Percentiles rank a stretch among this genome's conserved stretches.
Conservation (phyloP, 2,797 vertebrate species). For the Danio kyathit region DNA sequence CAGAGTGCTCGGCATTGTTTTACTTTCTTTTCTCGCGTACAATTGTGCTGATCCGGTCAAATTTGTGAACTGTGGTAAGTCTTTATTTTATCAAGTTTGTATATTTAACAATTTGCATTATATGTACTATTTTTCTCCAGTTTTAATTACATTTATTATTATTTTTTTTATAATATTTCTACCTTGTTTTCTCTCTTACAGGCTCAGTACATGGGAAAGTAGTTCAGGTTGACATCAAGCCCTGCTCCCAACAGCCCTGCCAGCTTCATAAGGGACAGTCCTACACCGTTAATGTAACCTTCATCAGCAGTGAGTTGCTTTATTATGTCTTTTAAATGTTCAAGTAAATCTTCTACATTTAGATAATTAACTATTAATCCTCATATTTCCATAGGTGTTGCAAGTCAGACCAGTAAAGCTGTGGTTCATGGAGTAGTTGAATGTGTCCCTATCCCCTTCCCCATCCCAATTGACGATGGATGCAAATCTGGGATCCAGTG, state of each 20-base stretch:
- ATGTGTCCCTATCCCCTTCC: conserved; percentile 83
- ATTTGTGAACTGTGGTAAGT: conserved; percentile 78
- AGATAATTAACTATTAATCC: background rate
- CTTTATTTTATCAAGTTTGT: background rate
- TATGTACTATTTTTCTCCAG: background rate
- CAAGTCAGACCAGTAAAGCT: conserved; percentile 83
- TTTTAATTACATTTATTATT: background rate
- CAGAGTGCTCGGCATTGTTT: conserved; percentile 54
- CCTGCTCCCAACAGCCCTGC: conserved; percentile 89
- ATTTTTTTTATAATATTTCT: conserved; percentile 31
- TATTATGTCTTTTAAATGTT: background rate
- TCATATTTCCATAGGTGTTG: conserved; percentile 74
- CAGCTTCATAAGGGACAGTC: conserved; percentile 85
- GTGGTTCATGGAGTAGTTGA: conserved; percentile 86
- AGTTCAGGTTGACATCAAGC: conserved; percentile 82
- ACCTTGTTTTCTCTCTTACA: conserved; percentile 57
- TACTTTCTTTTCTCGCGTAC: conserved; percentile 70
- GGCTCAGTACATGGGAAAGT: conserved; percentile 85
- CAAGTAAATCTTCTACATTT: no score
- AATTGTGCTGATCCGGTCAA: conserved; percentile 71
- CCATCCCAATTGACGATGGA: conserved; percentile 88
- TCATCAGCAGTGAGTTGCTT: conserved; percentile 85
- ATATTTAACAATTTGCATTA: background rate
- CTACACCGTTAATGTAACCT: conserved; percentile 93
- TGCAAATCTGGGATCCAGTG: conserved; percentile 93